phyloP scores from a whole-genome alignment of 2,888 invertebrate genomes.

The Chrysina gloriosa region DNA sequence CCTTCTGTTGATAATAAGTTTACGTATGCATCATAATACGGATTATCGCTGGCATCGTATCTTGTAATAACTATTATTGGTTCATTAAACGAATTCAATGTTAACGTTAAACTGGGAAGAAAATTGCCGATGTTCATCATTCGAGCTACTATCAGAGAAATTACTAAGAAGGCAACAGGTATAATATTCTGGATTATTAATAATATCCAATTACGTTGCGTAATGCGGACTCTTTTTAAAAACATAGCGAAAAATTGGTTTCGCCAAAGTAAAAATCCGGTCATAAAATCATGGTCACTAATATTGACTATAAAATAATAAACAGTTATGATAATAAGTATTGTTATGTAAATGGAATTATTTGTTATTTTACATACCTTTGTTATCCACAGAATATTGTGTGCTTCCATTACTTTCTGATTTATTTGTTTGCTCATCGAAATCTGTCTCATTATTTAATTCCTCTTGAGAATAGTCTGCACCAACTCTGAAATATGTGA shows the following conservation, averaged over 20 bases:
- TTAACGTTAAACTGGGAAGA: constrained; percentile 69
- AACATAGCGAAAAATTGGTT: constrained; percentile 64
- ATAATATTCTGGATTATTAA: constrained; percentile 75
- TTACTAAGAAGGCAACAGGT: constrained; percentile 73
- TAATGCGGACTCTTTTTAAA: constrained; percentile 60
- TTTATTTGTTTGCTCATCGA: constrained; percentile 23
- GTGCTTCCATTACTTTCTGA: constrained; percentile 6
- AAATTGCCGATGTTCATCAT: constrained; percentile 64
- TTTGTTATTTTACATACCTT: constrained; percentile 45
- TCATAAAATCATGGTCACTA: constrained; percentile 49
- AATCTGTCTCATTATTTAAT: constrained; percentile 41
- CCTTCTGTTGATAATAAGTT: constrained; percentile 49
- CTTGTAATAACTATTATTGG: constrained; percentile 59
- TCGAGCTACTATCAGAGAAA: constrained; percentile 72
- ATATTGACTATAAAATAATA: constrained; percentile 54
- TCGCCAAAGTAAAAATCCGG: constrained; percentile 50
- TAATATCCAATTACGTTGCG: constrained; percentile 75
- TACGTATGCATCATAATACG: constrained; percentile 57
- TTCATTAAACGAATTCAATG: constrained; percentile 65
- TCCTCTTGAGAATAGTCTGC: constrained; percentile 53
- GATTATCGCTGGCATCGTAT: constrained; percentile 47
- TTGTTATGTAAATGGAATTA: too few relatives aligned
- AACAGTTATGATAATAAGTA: background rate
- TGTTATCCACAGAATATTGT: constrained; percentile 44
- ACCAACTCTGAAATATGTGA: constrained; percentile 50